A percentile compares a stretch with the other conserved stretches of the same genome.
Evolutionary conservation across 2,797 vertebrate genomes (phyloP).

Genomic region (Threskiornis aethiopicus): DNA sequence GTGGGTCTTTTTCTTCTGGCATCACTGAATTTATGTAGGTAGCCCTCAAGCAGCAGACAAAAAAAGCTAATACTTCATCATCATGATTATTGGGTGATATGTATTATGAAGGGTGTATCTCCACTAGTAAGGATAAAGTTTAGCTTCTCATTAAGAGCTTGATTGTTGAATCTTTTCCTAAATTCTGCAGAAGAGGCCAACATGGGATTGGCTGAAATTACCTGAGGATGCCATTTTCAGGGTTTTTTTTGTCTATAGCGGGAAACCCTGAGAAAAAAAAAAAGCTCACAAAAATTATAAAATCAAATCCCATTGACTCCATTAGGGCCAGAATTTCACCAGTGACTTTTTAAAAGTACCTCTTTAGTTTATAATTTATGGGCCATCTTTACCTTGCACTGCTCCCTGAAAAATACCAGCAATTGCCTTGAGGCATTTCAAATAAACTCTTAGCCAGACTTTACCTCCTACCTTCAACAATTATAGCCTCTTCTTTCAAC

Average conservation of each 20-base stretch:
- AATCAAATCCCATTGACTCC: neutral
- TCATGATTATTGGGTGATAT: neutral
- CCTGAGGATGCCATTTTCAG: neutral
- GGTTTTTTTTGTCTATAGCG: neutral
- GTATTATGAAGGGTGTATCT: neutral
- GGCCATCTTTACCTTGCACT: neutral
- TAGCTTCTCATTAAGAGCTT: neutral
- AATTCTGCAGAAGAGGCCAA: neutral
- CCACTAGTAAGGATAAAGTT: neutral
- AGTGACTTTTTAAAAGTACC: neutral
- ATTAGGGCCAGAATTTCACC: neutral
- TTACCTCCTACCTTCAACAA: neutral
- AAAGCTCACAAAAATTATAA: neutral
- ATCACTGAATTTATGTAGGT: neutral
- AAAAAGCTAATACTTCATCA: neutral
- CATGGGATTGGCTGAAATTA: neutral
- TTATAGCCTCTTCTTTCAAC: neutral
- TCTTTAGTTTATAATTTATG: neutral
- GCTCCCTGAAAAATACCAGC: neutral
- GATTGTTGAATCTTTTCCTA: neutral
- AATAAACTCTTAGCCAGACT: neutral
- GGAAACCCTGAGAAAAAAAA: neutral
- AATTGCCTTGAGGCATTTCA: neutral
- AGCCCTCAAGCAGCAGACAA: neutral
- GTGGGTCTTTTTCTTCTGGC: neutral